These are phyloP conservation scores for Oostethus manadensis DNA, from an alignment of 2,113 vertebrate species.

Conservation along the genomic window DNA sequence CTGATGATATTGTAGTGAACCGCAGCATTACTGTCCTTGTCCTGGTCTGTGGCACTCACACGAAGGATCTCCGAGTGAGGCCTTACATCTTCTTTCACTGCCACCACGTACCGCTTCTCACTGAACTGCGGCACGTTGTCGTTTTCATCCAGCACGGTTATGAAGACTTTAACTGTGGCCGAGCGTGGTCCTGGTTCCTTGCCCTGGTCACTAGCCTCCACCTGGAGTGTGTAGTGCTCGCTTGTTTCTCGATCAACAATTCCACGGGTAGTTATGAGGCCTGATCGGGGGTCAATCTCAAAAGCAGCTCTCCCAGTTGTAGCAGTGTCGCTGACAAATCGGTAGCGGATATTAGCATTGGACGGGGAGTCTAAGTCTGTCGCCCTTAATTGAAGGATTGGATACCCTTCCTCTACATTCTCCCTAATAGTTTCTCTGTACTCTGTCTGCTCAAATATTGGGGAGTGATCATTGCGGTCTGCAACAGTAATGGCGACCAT, in stretches of 20 bases:
- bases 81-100: slow-evolving; percentile 88
- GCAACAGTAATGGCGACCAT: slow-evolving; percentile 88
- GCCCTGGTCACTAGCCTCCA: slow-evolving; percentile 93
- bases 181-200: slow-evolving; percentile 88
- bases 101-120: slow-evolving; percentile 93
- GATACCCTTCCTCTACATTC: slow-evolving; percentile 96
- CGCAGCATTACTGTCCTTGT: slow-evolving; percentile 89
- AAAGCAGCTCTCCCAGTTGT: slow-evolving; percentile 74
- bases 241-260: slow-evolving; percentile 88
- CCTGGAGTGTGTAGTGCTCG: slow-evolving; percentile 88
- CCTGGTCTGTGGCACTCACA: slow-evolving; percentile 84
- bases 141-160: slow-evolving; percentile 94
- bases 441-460: slow-evolving; percentile 89
- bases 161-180: slow-evolving; percentile 86
- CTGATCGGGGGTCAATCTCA: slow-evolving; percentile 90
- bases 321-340: slow-evolving; percentile 82
- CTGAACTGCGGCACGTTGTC: slow-evolving; percentile 97
- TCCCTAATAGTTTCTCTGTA: slow-evolving; percentile 95
- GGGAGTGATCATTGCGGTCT: slow-evolving; percentile 91
- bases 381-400: slow-evolving; percentile 91
- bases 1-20: slow-evolving; percentile 98
- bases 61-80: slow-evolving; percentile 89
- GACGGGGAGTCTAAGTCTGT: slow-evolving; percentile 87
- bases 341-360: slow-evolving; percentile 95
- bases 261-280: slow-evolving; percentile 92